These are phyloP conservation scores for Bombus balteatus DNA, from an alignment of 1,140 invertebrate species.

Conservation along the genomic window DNA sequence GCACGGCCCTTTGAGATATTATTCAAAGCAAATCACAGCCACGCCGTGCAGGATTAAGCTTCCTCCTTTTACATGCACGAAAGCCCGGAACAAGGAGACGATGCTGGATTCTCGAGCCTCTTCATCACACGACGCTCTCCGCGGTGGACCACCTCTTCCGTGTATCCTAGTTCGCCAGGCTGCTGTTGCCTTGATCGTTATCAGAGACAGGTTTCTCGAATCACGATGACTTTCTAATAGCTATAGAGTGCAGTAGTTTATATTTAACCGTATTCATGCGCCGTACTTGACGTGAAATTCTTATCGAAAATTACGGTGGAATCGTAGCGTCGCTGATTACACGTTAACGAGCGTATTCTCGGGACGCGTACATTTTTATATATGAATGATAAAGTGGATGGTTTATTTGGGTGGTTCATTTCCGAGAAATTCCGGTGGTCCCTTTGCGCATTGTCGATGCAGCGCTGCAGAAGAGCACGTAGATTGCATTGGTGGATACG, in stretches of 20 bases:
- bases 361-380: not conserved
- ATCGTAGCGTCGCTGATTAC: not conserved
- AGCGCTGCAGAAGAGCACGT: not conserved
- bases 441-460: not conserved
- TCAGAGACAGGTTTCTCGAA: not conserved
- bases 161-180: slow-evolving; percentile 43
- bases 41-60: slow-evolving; percentile 72
- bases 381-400: not conserved
- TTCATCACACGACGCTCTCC: slow-evolving; percentile 50
- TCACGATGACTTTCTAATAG: not conserved
- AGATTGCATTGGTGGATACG: not conserved
- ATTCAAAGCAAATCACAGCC: slow-evolving; percentile 80
- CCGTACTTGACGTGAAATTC: not conserved
- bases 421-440: not conserved
- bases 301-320: not conserved
- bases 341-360: not conserved
- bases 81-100: slow-evolving; percentile 65
- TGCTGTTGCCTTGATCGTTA: slow-evolving; percentile 49
- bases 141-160: slow-evolving; percentile 63
- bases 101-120: slow-evolving; percentile 43
- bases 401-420: not conserved
- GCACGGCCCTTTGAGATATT: slow-evolving; percentile 78
- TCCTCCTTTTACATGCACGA: slow-evolving; percentile 75
- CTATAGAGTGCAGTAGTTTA: not conserved
- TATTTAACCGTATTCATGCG: not conserved